A percentile compares a stretch with the other conserved stretches of the same genome.
These are phyloP conservation scores for Tribolium castaneum DNA, from an alignment of 1,140 invertebrate species.

Conservation along the genomic window DNA sequence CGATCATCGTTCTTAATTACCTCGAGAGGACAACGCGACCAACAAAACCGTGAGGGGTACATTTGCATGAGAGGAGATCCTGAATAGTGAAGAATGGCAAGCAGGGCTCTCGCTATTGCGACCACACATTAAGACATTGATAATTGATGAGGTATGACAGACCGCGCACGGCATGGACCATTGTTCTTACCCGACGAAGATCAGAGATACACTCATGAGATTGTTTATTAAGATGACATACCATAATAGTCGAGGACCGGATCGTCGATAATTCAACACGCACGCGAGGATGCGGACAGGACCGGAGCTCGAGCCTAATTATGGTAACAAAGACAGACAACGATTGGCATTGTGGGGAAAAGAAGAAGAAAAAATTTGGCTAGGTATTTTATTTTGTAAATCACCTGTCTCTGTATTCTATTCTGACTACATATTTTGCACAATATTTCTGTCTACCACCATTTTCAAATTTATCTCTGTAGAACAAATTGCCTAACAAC, in stretches of 20 bases:
- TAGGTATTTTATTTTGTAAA: too few species aligned
- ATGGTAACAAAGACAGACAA: not conserved
- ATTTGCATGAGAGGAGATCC: conserved; percentile 27
- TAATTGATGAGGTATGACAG: conserved; percentile 53
- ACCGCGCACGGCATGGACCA: conserved; percentile 43
- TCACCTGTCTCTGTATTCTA: too few species aligned
- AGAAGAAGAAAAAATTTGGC: too few species aligned
- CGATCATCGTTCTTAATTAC: conserved; percentile 13
- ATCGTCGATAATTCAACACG: conserved; percentile 26
- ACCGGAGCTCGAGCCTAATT: not conserved
- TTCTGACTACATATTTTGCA: too few species aligned
- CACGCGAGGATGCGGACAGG: conserved; percentile 3
- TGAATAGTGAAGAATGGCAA: conserved; percentile 39
- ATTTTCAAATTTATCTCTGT: too few species aligned
- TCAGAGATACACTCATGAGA: conserved; percentile 49
- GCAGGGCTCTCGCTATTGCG: conserved; percentile 45
- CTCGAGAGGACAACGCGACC: conserved; percentile 1
- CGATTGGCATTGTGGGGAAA: too few species aligned
- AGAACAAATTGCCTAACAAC: too few species aligned
- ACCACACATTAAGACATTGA: conserved; percentile 53
- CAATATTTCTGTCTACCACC: too few species aligned
- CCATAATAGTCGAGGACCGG: conserved; percentile 43
- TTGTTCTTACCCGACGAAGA: conserved; percentile 45
- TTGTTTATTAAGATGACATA: conserved; percentile 52
- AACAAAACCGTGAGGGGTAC: conserved; percentile 24